A percentile compares a stretch with the other conserved stretches of the same genome.
Conservation (phyloP, 2,888 invertebrate genomes). For the Nephrocerus scutellatus region DNA sequence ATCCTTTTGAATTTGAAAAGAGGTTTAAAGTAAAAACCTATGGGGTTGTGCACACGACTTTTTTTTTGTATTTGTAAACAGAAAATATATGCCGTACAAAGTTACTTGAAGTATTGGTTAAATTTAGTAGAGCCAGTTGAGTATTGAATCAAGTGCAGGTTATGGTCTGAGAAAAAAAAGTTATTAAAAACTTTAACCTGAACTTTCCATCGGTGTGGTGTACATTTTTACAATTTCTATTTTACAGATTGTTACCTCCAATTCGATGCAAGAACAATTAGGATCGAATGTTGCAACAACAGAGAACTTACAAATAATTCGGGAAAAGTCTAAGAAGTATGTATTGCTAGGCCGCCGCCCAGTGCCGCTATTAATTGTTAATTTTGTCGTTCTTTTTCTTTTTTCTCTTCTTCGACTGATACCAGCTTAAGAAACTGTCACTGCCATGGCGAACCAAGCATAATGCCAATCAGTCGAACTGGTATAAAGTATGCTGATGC, state of each 20-base stretch:
- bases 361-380: slow-evolving; percentile 1
- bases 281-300: slow-evolving; percentile 42
- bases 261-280: slow-evolving; percentile 42
- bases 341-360: no score
- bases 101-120: no score
- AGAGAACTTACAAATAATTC: slow-evolving; percentile 44
- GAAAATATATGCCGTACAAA: no score
- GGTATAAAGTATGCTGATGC: slow-evolving; percentile 52
- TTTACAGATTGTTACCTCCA: slow-evolving; percentile 40
- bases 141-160: no score
- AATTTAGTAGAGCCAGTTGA: no score
- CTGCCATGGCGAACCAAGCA: slow-evolving; percentile 39
- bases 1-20: no score
- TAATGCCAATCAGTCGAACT: slow-evolving; percentile 34
- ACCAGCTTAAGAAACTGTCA: slow-evolving; percentile 43
- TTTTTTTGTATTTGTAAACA: slow-evolving; percentile 1
- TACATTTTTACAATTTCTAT: slow-evolving; percentile 4
- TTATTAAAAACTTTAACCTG: no score
- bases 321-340: slow-evolving; percentile 45
- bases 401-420: slow-evolving; percentile 16
- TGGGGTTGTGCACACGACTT: no score
- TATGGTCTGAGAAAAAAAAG: no score
- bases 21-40: no score
- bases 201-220: no score
- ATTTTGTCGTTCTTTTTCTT: background rate